Base-by-base conservation (phyloP, 2,888 invertebrate species). In the Terebella lapidaria region DNA sequence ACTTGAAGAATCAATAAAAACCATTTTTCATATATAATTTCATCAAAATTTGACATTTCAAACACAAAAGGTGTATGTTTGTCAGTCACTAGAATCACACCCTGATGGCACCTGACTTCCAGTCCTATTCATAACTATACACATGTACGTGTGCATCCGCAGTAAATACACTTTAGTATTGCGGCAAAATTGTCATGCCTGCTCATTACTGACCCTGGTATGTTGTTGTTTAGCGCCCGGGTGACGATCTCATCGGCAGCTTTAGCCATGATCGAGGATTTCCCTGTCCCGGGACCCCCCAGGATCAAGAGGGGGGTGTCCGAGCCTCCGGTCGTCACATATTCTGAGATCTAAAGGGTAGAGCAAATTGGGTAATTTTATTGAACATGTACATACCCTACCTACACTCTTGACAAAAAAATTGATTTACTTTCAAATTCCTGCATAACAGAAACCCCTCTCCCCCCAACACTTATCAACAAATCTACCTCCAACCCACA, bases 201-300 rank as follows among this genome's bases (percentile, higher is more conserved):
- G n/a, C n/a, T n/a, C n/a, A n/a, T n/a, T 22, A 22, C 49, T 20
- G 5, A 49, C 49, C 49, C 49, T 49, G 49, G n/a, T 20, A 49
- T 49, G 15, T 10, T 49, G 5, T 49, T 10, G 15, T 49, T 24
- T 5, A 49, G 15, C 5, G 49, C 49, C 24, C 24, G 10, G 10
- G 15, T 57, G 15, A 54, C 26, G 1, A 58, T 53, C 5, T 30
- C 42, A n/a, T 67, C 64, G 10, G 64, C 66, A 1, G 53, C 54
- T 25, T 58, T 60, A n/a, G 62, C 61, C 61, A 67, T 67, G 22
- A 67, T 55, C 2, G 67, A 67, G 0, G 67, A 67, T 45, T 67
- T 67, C 27, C 67, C 67, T 1, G 54, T 56, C 10, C 67, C 67
- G 1, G 66, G 29, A 1, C 56, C 57, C n/a, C 67, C 67, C 1